A percentile compares a stretch with the other conserved stretches of the same genome.
These are phyloP conservation scores for Tenthredo mesomela DNA, from an alignment of 2,888 invertebrate genomes.

Conservation along the genomic window DNA sequence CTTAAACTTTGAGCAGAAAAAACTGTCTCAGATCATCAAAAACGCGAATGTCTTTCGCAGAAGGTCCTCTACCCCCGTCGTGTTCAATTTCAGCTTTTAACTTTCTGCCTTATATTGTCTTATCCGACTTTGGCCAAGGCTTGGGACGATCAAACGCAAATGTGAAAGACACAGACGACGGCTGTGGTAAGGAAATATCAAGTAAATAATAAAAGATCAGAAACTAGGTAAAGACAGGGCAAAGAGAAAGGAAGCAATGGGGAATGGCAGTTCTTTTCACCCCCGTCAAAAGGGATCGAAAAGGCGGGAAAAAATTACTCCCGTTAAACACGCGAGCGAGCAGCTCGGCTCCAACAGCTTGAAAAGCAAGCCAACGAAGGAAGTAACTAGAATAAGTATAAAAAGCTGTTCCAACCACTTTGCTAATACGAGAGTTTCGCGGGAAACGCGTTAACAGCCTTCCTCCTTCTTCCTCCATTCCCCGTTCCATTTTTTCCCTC, in stretches of 20 bases:
- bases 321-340: conserved; percentile 28
- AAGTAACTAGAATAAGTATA: conserved; percentile 36
- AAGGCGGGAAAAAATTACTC: conserved; percentile 7
- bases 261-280: background rate
- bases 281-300: conserved; percentile 27
- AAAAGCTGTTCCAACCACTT: conserved; percentile 36
- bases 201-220: conserved; percentile 1
- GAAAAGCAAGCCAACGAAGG: background rate
- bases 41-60: background rate
- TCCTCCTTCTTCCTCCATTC: conserved; percentile 35
- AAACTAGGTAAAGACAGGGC: background rate
- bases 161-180: background rate
- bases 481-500: background rate
- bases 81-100: background rate
- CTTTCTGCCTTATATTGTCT: background rate
- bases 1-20: background rate
- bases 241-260: background rate
- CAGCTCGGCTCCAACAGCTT: background rate
- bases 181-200: background rate
- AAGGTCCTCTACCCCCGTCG: background rate
- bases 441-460: conserved; percentile 47
- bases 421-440: conserved; percentile 36
- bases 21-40: background rate
- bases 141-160: background rate
- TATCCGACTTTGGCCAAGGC: background rate